Conservation (phyloP, 2,888 invertebrate genomes). For the Synergus itoensis region DNA sequence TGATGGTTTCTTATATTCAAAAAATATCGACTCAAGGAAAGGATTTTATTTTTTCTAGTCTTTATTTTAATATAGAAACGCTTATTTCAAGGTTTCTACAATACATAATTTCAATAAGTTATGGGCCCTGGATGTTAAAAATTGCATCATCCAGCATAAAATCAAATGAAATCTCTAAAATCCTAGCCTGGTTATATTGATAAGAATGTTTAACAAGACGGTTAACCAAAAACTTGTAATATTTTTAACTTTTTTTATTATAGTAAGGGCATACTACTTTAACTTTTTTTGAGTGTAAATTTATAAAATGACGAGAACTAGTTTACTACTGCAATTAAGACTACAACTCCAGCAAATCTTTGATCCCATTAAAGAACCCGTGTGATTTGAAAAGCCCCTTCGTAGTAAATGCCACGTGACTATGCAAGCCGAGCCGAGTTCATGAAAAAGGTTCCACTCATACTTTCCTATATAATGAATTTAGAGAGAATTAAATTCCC, state of each 20-base stretch:
- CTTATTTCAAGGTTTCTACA: not conserved
- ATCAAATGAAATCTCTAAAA: too few relatives aligned
- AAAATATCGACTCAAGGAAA: conserved; percentile 6
- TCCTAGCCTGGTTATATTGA: too few relatives aligned
- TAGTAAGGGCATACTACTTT: not conserved
- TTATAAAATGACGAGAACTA: not conserved
- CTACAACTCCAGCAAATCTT: conserved; percentile 44
- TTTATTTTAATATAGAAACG: not conserved
- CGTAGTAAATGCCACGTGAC: conserved; percentile 60
- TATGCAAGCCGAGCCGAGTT: conserved; percentile 38
- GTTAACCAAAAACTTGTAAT: too few relatives aligned
- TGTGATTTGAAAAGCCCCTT: conserved; percentile 50
- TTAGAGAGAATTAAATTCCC: too few relatives aligned
- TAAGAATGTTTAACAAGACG: too few relatives aligned
- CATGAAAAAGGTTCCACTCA: not conserved
- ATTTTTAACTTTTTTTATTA: too few relatives aligned
- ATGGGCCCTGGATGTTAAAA: not conserved
- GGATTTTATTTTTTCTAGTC: not conserved
- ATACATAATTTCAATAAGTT: not conserved
- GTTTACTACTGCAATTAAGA: not conserved
- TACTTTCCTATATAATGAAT: too few relatives aligned
- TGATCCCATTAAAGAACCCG: conserved; percentile 62
- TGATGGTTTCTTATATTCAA: not conserved
- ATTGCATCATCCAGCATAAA: not conserved
- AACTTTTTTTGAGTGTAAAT: not conserved